phyloP scores from a whole-genome alignment of 2,888 invertebrate species.

The Acheta domesticus region DNA sequence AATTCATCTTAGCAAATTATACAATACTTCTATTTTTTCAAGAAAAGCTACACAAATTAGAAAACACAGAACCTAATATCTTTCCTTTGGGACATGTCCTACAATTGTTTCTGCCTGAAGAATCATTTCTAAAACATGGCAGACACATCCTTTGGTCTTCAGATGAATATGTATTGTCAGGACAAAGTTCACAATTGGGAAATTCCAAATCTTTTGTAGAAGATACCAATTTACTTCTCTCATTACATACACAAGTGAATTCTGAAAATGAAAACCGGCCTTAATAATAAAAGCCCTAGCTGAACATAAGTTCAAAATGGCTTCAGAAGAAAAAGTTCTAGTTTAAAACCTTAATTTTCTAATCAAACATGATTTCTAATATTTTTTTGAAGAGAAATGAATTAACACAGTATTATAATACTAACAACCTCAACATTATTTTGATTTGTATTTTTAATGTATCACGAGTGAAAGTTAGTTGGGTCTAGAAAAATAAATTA shows the following conservation, averaged over 20 bases:
- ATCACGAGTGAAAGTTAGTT: too few species aligned
- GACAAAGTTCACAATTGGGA: conserved; percentile 44
- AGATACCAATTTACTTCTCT: conserved; percentile 43
- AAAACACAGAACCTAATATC: conserved; percentile 29
- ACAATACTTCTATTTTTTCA: conserved; percentile 27
- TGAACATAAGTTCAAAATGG: neutral
- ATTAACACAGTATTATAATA: conserved; percentile 26
- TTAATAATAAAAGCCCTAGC: neutral
- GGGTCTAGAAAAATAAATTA: too few species aligned
- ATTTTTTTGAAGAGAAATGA: conserved; percentile 3
- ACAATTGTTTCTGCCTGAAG: conserved; percentile 23
- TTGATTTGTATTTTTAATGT: too few species aligned
- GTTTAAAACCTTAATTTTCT: too few species aligned
- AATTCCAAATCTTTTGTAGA: conserved; percentile 28
- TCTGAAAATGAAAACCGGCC: conserved; percentile 43
- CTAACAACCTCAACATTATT: conserved; percentile 33
- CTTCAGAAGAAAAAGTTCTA: too few species aligned
- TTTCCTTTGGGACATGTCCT: conserved; percentile 23
- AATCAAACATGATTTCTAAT: too few species aligned
- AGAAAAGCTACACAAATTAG: neutral
- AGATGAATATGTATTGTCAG: conserved; percentile 43
- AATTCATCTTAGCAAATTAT: conserved; percentile 29
- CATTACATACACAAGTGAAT: conserved; percentile 50
- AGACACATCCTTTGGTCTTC: conserved; percentile 46
- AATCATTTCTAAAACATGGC: conserved; percentile 23